These are phyloP conservation scores for Alca torda DNA, from an alignment of 2,797 vertebrate genomes.

Conservation along the genomic window DNA sequence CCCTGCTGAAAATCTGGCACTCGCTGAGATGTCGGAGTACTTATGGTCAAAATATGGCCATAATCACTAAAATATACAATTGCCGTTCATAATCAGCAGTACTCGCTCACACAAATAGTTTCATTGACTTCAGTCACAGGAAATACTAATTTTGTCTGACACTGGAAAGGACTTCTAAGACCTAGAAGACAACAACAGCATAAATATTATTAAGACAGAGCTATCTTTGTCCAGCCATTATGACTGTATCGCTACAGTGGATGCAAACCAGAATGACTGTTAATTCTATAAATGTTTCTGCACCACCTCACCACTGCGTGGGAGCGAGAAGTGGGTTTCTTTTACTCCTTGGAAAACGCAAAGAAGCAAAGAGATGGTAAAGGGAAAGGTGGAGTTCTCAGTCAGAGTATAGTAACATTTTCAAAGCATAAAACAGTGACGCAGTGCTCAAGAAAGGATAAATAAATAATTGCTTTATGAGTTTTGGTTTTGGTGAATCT, in stretches of 20 bases:
- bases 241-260: not conserved
- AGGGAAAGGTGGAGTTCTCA: not conserved
- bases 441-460: not conserved
- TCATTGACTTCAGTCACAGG: not conserved
- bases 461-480: not conserved
- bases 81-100: not conserved
- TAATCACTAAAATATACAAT: not conserved
- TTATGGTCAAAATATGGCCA: constrained; percentile 15
- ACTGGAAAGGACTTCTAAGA: constrained; percentile 9
- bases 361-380: not conserved
- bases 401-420: not conserved
- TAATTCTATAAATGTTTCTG: not conserved
- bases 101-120: not conserved
- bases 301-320: not conserved
- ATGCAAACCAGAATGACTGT: not conserved
- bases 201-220: not conserved
- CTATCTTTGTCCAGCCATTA: not conserved
- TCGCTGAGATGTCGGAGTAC: not conserved
- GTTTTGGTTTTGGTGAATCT: not conserved
- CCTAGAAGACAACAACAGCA: not conserved
- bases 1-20: not conserved
- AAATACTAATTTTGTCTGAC: constrained; percentile 8
- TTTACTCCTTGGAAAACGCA: not conserved
- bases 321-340: not conserved
- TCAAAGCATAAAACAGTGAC: not conserved